These are phyloP conservation scores for Parnassius apollo DNA, from an alignment of 2,888 invertebrate species.

Conservation along the genomic window DNA sequence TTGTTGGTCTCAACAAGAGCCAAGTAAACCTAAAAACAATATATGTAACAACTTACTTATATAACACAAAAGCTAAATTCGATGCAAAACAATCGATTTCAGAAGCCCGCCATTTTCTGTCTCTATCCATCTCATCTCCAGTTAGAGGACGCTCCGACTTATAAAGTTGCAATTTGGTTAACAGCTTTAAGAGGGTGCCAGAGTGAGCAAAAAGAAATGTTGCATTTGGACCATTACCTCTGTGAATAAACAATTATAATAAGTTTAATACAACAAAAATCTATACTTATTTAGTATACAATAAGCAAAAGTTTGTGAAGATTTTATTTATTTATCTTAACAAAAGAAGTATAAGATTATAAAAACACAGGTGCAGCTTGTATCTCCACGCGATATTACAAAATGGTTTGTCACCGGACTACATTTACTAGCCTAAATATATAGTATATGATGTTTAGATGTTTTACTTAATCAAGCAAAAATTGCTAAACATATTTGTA, in stretches of 20 bases:
- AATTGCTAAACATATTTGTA: too few relatives aligned
- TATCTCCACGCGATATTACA: too few relatives aligned
- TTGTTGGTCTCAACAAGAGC: too few relatives aligned
- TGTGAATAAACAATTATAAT: constrained; percentile 36
- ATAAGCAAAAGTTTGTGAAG: too few relatives aligned
- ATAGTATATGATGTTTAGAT: too few relatives aligned
- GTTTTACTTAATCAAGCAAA: too few relatives aligned
- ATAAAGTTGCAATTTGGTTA: constrained; percentile 87
- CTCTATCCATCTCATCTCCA: constrained; percentile 70
- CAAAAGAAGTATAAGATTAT: too few relatives aligned
- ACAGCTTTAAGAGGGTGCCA: constrained; percentile 88
- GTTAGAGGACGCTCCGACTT: constrained; percentile 82
- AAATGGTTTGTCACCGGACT: too few relatives aligned
- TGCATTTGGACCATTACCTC: constrained; percentile 63
- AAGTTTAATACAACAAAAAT: not conserved
- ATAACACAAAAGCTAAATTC: constrained; percentile 89
- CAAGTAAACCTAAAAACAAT: not conserved
- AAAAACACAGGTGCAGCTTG: too few relatives aligned
- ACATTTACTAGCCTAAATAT: too few relatives aligned
- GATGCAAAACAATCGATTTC: constrained; percentile 89
- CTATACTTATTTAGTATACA: not conserved
- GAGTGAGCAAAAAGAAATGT: constrained; percentile 91
- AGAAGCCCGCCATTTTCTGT: constrained; percentile 81
- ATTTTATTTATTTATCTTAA: too few relatives aligned
- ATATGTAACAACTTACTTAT: constrained; percentile 80